Percentiles rank a stretch among this genome's conserved stretches.
Evolutionary conservation across 2,113 vertebrate genomes (phyloP).

Genomic region (Phylloscopus trochilus): DNA sequence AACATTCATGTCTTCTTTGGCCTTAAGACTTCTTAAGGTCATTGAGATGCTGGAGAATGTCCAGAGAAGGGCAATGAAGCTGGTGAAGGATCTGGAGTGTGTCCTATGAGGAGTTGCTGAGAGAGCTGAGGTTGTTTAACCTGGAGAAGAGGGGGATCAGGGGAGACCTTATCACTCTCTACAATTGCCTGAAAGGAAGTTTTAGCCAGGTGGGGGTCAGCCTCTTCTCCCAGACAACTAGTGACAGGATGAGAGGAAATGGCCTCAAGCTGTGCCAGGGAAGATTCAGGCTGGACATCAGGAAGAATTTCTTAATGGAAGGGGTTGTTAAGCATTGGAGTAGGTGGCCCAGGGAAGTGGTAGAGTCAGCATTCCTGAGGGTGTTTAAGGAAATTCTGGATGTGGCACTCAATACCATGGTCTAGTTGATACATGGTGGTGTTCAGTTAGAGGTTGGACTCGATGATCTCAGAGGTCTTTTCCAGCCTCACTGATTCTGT

Average conservation of each 20-base stretch:
- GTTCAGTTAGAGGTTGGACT: not conserved
- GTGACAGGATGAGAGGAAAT: not conserved
- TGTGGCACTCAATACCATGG: not conserved
- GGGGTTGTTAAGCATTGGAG: not conserved
- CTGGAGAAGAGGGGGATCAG: not conserved
- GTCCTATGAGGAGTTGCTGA: not conserved
- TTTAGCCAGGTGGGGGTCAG: fast-evolving
- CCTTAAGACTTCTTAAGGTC: not conserved
- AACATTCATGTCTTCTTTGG: not conserved
- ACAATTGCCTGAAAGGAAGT: not conserved
- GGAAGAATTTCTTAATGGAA: not conserved
- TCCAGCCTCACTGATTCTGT: not conserved
- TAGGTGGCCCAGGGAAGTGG: not conserved
- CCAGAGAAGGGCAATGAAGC: not conserved
- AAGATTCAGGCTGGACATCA: not conserved
- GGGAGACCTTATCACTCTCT: too few species aligned
- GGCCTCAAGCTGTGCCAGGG: not conserved
- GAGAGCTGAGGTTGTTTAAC: not conserved
- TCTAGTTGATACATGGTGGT: not conserved
- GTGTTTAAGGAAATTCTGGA: not conserved
- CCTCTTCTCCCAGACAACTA: not conserved
- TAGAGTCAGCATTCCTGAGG: not conserved
- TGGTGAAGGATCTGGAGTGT: not conserved
- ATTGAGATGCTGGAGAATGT: not conserved
- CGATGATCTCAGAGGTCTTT: not conserved